A percentile compares a stretch with the other conserved stretches of the same genome.
These are phyloP conservation scores for Prosopocoilus inquinatus DNA, from an alignment of 2,888 invertebrate species.

Conservation along the genomic window DNA sequence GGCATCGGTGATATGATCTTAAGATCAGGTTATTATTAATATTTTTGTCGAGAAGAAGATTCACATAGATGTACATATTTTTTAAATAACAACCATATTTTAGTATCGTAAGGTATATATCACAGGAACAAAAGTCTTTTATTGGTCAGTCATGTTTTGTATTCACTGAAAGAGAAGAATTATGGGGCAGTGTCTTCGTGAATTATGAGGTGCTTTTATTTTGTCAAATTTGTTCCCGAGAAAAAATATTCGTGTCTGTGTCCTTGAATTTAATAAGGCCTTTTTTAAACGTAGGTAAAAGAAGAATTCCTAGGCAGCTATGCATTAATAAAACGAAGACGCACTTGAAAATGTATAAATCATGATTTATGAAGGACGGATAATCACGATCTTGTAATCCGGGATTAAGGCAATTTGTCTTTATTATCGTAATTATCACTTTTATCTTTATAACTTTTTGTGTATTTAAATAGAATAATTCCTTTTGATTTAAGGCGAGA, in stretches of 20 bases:
- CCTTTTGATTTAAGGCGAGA: too few relatives aligned
- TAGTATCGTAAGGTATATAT: constrained; percentile 22
- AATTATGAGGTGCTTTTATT: constrained; percentile 29
- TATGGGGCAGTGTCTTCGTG: constrained; percentile 20
- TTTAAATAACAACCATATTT: constrained; percentile 20
- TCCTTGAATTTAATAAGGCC: constrained; percentile 14
- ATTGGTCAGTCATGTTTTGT: constrained; percentile 32
- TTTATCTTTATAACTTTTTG: constrained; percentile 15
- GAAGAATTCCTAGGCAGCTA: not conserved
- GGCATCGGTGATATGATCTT: constrained; percentile 25
- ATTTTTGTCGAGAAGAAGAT: constrained; percentile 10
- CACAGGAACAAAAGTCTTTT: constrained; percentile 27
- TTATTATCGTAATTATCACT: constrained; percentile 26
- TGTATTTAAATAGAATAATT: not conserved
- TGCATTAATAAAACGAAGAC: not conserved
- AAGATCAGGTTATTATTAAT: constrained; percentile 16
- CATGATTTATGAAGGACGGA: constrained; percentile 33
- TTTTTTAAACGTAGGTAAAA: constrained; percentile 16
- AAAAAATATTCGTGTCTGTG: constrained; percentile 14
- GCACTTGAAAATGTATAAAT: constrained; percentile 27
- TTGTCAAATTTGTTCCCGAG: constrained; percentile 23
- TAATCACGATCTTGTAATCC: constrained; percentile 36
- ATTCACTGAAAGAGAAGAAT: constrained; percentile 19
- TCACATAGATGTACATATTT: constrained; percentile 19
- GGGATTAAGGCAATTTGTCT: constrained; percentile 37